phyloP scores from a whole-genome alignment of 2,113 vertebrate genomes.

The Balaenoptera acutorostrata region DNA sequence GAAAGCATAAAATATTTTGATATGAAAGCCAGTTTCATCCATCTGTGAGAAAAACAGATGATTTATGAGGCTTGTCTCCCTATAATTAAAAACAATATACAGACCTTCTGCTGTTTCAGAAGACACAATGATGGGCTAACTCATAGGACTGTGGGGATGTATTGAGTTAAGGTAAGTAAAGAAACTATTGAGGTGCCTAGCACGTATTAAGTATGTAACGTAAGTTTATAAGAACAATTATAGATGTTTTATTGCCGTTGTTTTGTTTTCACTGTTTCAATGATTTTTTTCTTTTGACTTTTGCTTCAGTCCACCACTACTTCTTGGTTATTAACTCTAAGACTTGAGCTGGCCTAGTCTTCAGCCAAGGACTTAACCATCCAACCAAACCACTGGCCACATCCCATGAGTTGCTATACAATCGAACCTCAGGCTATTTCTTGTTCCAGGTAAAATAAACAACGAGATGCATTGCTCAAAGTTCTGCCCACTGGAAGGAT shows the following conservation, averaged over 20 bases:
- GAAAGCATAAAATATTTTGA: background rate
- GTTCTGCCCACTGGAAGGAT: background rate
- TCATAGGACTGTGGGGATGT: background rate
- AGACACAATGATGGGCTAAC: background rate
- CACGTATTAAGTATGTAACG: background rate
- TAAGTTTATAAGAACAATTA: background rate
- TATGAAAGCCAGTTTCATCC: background rate
- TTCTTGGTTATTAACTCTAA: background rate
- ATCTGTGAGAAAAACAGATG: slow-evolving; percentile 12
- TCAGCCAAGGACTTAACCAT: background rate
- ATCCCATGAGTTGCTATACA: background rate
- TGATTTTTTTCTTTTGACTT: background rate
- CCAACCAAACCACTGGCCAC: background rate
- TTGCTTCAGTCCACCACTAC: background rate
- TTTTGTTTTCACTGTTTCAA: background rate
- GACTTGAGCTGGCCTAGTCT: background rate
- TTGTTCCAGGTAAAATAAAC: background rate
- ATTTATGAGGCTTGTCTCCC: background rate
- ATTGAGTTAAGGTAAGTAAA: background rate
- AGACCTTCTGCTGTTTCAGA: background rate
- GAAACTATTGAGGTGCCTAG: background rate
- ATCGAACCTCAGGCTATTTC: background rate
- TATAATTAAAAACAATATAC: background rate
- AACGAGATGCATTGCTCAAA: background rate
- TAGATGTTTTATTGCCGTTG: background rate